Base-by-base conservation (phyloP, 2,888 invertebrate species). In the Neuroscelio doddi region DNA sequence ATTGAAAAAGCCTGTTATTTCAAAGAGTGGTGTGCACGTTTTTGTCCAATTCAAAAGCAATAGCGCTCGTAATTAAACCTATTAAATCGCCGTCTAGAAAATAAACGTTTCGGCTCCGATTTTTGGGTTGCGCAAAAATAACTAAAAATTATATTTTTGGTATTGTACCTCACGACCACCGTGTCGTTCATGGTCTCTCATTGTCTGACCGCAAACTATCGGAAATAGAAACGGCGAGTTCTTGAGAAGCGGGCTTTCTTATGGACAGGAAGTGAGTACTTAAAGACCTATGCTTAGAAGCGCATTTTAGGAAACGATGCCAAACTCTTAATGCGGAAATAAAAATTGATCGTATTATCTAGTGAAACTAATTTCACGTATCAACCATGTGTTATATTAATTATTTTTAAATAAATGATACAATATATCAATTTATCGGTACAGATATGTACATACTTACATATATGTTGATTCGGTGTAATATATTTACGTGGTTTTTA, bases 121-220 rank as follows among this genome's bases (percentile, higher is more conserved):
- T 56, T 63, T 49, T 17, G 44, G 39, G 12, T 39, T 10, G 52
- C 36, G 41, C 49, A 45, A 58, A 62, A 46, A 27, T 46, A 30
- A 55, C 44, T 44, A 39, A 62, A 58, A 68, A 49, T 14, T 53
- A 39, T 30, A 32, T 58, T 56, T 59, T 44, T 45, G 57, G 62
- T 41, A 10, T 15, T 49, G 12, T 44, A 24, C 27, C 14, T 39
- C 32, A 44, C 52, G 47, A 38, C 44, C 42, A 49, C 32, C 39
- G 16, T 21, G 52, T 45, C 50, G 44, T 47, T 52, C 53, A 51
- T 16, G 61, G 53, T 51, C 64, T 61, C 52, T 61, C 55, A 64
- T 58, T 64, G 62, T 55, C 69, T 58, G 66, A 79, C 81, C 81
- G 67, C 80, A 81, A 80, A 79, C 73, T 71, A 78, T 81, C 77